Conservation (phyloP, 2,797 vertebrate species). For the Adrianichthys oophorus region DNA sequence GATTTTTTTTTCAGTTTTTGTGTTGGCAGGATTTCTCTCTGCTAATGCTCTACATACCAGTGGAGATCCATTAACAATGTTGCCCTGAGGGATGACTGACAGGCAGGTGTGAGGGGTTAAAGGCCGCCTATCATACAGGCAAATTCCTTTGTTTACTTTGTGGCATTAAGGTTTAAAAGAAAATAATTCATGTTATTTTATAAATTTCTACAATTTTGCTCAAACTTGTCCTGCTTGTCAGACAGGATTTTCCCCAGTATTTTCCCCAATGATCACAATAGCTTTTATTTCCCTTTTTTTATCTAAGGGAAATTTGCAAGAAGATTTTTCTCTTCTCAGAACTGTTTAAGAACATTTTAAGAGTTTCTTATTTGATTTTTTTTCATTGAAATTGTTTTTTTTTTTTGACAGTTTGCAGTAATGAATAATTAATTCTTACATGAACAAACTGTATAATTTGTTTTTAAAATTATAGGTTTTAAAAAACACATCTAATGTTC, state of each 20-base stretch:
- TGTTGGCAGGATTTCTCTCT: constrained; percentile 50
- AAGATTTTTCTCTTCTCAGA: too few species aligned
- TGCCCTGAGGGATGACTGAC: constrained; percentile 49
- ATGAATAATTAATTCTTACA: too few species aligned
- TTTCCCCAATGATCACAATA: too few species aligned
- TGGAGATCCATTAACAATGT: constrained; percentile 57
- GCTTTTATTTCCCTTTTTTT: too few species aligned
- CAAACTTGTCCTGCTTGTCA: neutral
- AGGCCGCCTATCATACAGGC: constrained; percentile 40
- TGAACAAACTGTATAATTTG: too few species aligned
- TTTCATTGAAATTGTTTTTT: too few species aligned
- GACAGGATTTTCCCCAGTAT: neutral
- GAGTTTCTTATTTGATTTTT: too few species aligned
- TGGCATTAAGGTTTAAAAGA: constrained; percentile 19
- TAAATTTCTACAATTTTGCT: neutral
- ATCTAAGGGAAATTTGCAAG: too few species aligned
- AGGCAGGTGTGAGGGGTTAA: constrained; percentile 47
- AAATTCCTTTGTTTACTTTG: constrained; percentile 50
- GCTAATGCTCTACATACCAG: constrained; percentile 66
- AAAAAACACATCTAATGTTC: too few species aligned
- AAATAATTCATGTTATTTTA: constrained; percentile 10
- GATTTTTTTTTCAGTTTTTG: constrained; percentile 36
- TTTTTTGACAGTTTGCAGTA: too few species aligned
- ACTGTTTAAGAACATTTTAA: too few species aligned
- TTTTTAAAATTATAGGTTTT: too few species aligned